A percentile compares a stretch with the other conserved stretches of the same genome.
These are phyloP conservation scores for Ibidorhyncha struthersii DNA, from an alignment of 2,113 vertebrate species.

Conservation along the genomic window DNA sequence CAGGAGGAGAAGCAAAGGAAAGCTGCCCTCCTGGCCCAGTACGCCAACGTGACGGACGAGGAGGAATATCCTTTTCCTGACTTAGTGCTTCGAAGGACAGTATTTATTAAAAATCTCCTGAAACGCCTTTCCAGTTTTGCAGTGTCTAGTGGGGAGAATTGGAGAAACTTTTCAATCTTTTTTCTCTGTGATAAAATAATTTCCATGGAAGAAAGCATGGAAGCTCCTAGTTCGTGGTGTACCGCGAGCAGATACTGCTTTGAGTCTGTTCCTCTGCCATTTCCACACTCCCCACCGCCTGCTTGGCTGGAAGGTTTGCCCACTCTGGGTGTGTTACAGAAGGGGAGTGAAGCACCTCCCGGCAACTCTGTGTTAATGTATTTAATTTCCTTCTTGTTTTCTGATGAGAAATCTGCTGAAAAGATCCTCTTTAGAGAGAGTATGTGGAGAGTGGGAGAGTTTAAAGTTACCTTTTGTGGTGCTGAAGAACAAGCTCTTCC, in stretches of 20 bases:
- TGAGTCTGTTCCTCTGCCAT: background rate
- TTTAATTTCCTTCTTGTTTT: background rate
- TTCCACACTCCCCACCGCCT: accelerated
- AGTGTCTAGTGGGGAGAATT: background rate
- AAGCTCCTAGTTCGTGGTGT: background rate
- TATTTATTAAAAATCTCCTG: background rate
- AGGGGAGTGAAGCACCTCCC: background rate
- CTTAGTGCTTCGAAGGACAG: background rate
- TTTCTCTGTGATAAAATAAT: background rate
- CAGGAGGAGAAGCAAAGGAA: slow-evolving; percentile 88
- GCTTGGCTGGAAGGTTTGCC: background rate
- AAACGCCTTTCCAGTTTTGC: background rate
- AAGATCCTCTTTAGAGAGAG: background rate
- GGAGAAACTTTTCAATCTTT: background rate
- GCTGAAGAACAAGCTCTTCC: background rate
- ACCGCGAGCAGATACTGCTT: accelerated
- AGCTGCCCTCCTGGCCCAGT: slow-evolving; percentile 93
- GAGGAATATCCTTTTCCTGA: slow-evolving; percentile 96
- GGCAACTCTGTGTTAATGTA: background rate
- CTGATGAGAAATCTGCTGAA: background rate
- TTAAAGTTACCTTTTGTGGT: background rate
- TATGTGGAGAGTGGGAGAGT: background rate
- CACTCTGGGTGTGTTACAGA: background rate
- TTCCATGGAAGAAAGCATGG: background rate
- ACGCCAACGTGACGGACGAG: slow-evolving; percentile 90